Conservation (phyloP, 2,888 invertebrate genomes). For the Melieria crassipennis region DNA sequence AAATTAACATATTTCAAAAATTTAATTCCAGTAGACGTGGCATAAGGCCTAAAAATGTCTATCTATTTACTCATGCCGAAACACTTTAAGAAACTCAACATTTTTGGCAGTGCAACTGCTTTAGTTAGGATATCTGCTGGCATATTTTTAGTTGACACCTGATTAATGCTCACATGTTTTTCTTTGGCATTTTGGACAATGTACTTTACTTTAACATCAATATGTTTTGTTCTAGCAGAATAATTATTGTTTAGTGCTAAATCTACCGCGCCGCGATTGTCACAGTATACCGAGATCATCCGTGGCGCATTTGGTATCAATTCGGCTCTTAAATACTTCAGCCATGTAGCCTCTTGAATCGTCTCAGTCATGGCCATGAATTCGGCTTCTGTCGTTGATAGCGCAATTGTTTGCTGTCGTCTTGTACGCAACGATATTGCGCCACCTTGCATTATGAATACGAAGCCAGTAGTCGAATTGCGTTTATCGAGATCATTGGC, state of each 20-base stretch:
- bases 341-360: neutral
- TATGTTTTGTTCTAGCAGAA: slow-evolving; percentile 12
- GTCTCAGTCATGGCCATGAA: neutral
- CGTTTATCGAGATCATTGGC: slow-evolving; percentile 21
- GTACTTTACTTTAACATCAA: slow-evolving; percentile 30
- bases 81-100: slow-evolving; percentile 22
- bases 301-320: slow-evolving; percentile 13
- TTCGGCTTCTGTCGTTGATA: neutral
- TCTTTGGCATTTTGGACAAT: slow-evolving; percentile 28
- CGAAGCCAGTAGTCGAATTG: slow-evolving; percentile 29
- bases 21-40: no score
- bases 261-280: slow-evolving; percentile 10
- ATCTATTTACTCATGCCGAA: slow-evolving; percentile 22
- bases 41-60: neutral
- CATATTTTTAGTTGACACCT: slow-evolving; percentile 27
- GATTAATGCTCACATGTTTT: slow-evolving; percentile 23
- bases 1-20: no score
- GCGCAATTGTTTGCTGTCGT: neutral
- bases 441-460: slow-evolving; percentile 21
- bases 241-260: slow-evolving; percentile 22
- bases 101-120: slow-evolving; percentile 23
- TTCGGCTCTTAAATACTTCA: neutral
- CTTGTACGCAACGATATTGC: slow-evolving; percentile 11
- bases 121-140: slow-evolving; percentile 33
- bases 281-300: slow-evolving; percentile 20